These are phyloP conservation scores for Byasa hedistus DNA, from an alignment of 2,888 invertebrate species.

Conservation along the genomic window DNA sequence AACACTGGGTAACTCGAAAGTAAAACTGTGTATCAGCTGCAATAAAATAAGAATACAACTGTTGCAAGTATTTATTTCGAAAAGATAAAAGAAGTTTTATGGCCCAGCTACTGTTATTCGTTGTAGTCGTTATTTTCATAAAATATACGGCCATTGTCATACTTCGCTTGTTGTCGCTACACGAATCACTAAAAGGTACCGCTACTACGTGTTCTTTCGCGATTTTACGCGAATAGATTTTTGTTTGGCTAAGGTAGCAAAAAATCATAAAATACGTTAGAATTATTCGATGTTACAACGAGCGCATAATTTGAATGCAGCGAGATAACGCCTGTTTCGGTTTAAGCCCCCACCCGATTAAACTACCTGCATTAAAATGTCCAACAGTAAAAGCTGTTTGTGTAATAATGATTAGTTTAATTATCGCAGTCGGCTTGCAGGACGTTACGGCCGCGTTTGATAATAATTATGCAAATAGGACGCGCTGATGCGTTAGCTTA, in stretches of 20 bases:
- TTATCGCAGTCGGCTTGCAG: slow-evolving; percentile 40
- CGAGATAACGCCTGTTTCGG: not conserved
- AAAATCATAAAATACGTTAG: not conserved
- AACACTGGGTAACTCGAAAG: too few species aligned
- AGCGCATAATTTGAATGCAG: not conserved
- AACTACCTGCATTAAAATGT: slow-evolving; percentile 14
- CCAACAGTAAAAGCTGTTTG: slow-evolving; percentile 39
- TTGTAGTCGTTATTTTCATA: slow-evolving; percentile 46
- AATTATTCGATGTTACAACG: not conserved
- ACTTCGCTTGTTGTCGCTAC: slow-evolving; percentile 51
- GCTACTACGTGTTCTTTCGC: slow-evolving; percentile 14
- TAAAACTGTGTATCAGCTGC: slow-evolving; percentile 7
- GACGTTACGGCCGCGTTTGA: slow-evolving; percentile 45
- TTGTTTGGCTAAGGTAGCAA: not conserved
- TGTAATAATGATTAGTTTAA: slow-evolving; percentile 58
- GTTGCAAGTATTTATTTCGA: slow-evolving; percentile 24
- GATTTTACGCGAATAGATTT: slow-evolving; percentile 12
- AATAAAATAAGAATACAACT: slow-evolving; percentile 26
- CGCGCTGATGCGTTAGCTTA: slow-evolving; percentile 47
- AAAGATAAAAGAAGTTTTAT: slow-evolving; percentile 30
- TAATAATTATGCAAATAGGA: slow-evolving; percentile 65
- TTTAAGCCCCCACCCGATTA: slow-evolving; percentile 11
- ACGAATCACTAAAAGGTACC: slow-evolving; percentile 35
- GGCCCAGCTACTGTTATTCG: slow-evolving; percentile 35
- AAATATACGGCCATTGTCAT: slow-evolving; percentile 53